phyloP scores from a whole-genome alignment of 1,140 invertebrate species.

The Drosophila insularis region DNA sequence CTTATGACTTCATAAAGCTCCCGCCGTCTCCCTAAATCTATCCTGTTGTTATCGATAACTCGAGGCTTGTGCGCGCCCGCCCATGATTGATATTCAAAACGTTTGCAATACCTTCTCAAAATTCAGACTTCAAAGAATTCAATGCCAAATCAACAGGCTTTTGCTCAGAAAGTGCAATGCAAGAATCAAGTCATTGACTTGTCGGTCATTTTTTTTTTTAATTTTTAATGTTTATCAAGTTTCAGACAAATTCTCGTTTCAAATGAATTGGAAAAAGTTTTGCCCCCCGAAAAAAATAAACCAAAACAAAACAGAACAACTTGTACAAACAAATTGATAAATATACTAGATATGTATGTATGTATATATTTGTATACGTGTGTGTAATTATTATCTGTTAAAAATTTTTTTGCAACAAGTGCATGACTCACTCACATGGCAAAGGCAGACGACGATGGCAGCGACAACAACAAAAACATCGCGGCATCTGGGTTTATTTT shows the following conservation, averaged over 20 bases:
- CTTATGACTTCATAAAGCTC: slow-evolving; percentile 5
- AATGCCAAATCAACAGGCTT: slow-evolving; percentile 23
- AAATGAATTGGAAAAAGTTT: slow-evolving; percentile 50
- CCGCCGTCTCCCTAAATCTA: neutral
- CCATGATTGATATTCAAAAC: neutral
- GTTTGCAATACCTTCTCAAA: neutral
- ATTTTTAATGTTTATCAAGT: slow-evolving; percentile 34
- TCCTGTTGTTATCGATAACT: slow-evolving; percentile 48
- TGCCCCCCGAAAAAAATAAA: slow-evolving; percentile 22
- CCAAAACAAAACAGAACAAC: slow-evolving; percentile 47
- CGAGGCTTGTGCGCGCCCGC: slow-evolving; percentile 3
- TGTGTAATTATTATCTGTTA: slow-evolving; percentile 62
- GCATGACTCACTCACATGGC: slow-evolving; percentile 58
- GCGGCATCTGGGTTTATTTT: slow-evolving; percentile 59
- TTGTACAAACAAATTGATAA: slow-evolving; percentile 37
- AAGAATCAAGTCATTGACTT: slow-evolving; percentile 47
- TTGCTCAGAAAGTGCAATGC: slow-evolving; percentile 29
- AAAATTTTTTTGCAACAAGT: slow-evolving; percentile 72
- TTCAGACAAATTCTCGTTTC: slow-evolving; percentile 27
- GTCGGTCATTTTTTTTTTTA: slow-evolving; percentile 14
- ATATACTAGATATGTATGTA: slow-evolving; percentile 16
- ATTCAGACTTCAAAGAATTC: neutral
- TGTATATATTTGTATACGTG: slow-evolving; percentile 9
- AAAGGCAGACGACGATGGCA: slow-evolving; percentile 30
- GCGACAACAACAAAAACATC: slow-evolving; percentile 55